These are phyloP conservation scores for Pseudomugil tenellus DNA, from an alignment of 2,797 vertebrate genomes.

Conservation along the genomic window DNA sequence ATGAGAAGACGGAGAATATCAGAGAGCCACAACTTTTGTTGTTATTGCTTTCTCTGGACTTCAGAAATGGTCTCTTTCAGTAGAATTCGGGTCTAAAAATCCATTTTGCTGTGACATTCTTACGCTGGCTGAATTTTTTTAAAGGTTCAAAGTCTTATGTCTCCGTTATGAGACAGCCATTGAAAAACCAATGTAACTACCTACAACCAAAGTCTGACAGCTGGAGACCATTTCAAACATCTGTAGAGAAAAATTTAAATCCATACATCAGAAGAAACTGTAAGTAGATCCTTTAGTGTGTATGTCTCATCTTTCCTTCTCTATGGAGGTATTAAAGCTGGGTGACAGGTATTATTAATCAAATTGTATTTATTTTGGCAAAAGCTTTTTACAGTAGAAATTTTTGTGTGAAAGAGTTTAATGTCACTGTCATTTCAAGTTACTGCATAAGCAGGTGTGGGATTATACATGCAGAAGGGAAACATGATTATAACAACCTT, in stretches of 20 bases:
- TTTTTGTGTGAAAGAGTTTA: background rate
- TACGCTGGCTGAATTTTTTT: background rate
- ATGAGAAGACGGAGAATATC: background rate
- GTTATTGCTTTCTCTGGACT: background rate
- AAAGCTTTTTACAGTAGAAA: background rate
- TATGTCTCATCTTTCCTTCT: background rate
- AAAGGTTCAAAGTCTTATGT: background rate
- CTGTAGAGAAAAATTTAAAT: constrained; percentile 2
- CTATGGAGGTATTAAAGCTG: background rate
- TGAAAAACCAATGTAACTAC: background rate
- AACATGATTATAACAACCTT: background rate
- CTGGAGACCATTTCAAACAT: background rate
- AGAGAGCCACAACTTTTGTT: background rate
- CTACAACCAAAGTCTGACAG: background rate
- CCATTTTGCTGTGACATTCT: background rate
- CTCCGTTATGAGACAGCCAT: background rate
- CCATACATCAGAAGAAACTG: constrained; percentile 20
- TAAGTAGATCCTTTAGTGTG: constrained; percentile 36
- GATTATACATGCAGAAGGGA: constrained; percentile 3
- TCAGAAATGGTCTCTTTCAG: background rate
- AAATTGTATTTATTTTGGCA: background rate
- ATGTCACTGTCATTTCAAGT: constrained; percentile 5
- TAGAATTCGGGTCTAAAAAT: background rate
- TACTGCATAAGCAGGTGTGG: background rate
- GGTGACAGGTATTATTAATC: background rate